Conservation (phyloP, 1,140 invertebrate genomes). For the Megathymus violae region DNA sequence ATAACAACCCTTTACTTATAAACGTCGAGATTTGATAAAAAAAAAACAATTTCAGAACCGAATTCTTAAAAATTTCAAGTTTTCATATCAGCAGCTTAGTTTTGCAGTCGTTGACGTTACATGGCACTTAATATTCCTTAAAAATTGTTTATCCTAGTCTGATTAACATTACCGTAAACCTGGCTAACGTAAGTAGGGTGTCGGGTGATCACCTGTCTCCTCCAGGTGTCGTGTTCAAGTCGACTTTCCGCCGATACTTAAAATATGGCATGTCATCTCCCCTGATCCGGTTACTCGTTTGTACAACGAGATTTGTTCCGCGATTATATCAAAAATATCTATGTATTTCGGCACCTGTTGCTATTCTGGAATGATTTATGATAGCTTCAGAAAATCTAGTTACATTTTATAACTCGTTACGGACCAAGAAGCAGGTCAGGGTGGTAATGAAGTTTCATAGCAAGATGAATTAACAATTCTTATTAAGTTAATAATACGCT, state of each 20-base stretch:
- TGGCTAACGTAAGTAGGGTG: conserved; percentile 38
- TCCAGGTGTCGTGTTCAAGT: conserved; percentile 63
- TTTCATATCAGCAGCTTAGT: too few relatives aligned
- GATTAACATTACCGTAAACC: conserved; percentile 2
- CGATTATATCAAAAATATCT: conserved; percentile 48
- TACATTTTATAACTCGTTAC: too few relatives aligned
- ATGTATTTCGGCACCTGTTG: neutral
- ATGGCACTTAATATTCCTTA: too few relatives aligned
- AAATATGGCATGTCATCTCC: conserved; percentile 78
- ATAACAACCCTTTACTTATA: too few relatives aligned
- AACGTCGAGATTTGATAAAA: too few relatives aligned
- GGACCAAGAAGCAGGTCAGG: too few relatives aligned
- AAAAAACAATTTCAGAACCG: too few relatives aligned
- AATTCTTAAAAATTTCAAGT: too few relatives aligned
- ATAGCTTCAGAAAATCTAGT: neutral
- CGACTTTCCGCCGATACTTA: conserved; percentile 72
- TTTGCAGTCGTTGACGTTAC: neutral
- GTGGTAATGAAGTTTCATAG: too few relatives aligned
- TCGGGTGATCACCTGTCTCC: conserved; percentile 48
- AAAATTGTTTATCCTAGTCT: too few relatives aligned
- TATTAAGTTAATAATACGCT: too few relatives aligned
- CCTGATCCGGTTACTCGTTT: conserved; percentile 71
- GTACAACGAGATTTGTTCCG: conserved; percentile 59
- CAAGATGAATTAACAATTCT: too few relatives aligned
- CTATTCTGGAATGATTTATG: neutral